Percentiles rank a stretch among this genome's conserved stretches.
phyloP scores from a whole-genome alignment of 2,888 invertebrate genomes.

The Plutella xylostella region DNA sequence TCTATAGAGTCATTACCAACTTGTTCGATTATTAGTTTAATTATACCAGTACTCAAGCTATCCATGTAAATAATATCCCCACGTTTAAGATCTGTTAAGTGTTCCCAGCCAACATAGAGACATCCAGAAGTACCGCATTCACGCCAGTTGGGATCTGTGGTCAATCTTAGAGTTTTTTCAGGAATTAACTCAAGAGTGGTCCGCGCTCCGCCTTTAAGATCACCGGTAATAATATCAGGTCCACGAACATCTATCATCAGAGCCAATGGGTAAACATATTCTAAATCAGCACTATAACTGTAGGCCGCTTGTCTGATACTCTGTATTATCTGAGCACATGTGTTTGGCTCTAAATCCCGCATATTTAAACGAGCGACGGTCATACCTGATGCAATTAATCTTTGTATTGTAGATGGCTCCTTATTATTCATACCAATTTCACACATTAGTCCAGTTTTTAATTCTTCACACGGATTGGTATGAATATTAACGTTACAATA shows the following conservation, averaged over 20 bases:
- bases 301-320: constrained; percentile 58
- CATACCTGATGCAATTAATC: constrained; percentile 58
- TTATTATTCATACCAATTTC: constrained; percentile 47
- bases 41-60: constrained; percentile 41
- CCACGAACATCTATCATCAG: constrained; percentile 49
- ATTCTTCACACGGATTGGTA: constrained; percentile 47
- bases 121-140: constrained; percentile 66
- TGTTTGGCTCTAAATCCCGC: constrained; percentile 49
- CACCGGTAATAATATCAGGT: constrained; percentile 54
- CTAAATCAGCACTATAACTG: constrained; percentile 56
- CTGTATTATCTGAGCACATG: constrained; percentile 51
- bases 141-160: constrained; percentile 62
- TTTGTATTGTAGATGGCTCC: constrained; percentile 48
- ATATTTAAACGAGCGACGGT: constrained; percentile 56
- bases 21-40: constrained; percentile 41
- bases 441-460: constrained; percentile 58
- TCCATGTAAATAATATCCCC: constrained; percentile 64
- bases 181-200: constrained; percentile 41
- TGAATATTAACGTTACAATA: constrained; percentile 44
- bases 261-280: constrained; percentile 61
- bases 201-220: constrained; percentile 46
- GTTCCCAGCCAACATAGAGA: constrained; percentile 65
- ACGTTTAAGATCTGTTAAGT: constrained; percentile 56
- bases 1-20: constrained; percentile 57
- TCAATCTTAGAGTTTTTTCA: constrained; percentile 51